Conservation (phyloP, 2,113 vertebrate genomes). For the Bungarus multicinctus region DNA sequence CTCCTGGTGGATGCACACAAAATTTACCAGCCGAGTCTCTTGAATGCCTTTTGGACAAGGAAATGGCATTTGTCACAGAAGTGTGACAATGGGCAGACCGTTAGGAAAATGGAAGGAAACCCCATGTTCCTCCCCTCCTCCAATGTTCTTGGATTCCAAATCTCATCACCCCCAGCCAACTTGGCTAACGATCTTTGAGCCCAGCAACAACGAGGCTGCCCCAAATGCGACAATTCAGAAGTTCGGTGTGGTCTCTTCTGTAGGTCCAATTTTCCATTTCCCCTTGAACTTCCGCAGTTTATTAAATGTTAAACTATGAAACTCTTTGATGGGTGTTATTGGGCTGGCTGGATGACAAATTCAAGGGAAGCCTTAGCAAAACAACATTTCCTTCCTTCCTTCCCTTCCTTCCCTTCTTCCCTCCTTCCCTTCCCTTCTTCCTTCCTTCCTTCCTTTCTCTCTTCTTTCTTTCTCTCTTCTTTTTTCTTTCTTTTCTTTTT, state of each 20-base stretch:
- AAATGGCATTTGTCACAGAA: neutral
- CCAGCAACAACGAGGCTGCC: neutral
- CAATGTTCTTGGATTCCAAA: neutral
- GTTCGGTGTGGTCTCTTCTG: neutral
- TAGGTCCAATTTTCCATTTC: neutral
- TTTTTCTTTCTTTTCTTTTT: accelerated
- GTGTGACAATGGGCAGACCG: neutral
- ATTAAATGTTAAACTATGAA: neutral
- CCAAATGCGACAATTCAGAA: neutral
- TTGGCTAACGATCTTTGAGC: neutral
- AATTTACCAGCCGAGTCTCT: neutral
- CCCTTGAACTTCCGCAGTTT: neutral
- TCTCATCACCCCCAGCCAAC: neutral
- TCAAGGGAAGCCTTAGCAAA: neutral
- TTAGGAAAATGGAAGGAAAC: neutral
- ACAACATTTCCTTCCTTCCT: no score
- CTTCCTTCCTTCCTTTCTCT: no score
- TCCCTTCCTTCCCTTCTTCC: no score
- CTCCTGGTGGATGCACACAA: neutral
- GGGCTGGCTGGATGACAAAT: neutral
- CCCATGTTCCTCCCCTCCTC: neutral
- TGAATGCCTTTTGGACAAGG: neutral
- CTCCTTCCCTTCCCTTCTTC: no score
- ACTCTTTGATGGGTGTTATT: neutral
- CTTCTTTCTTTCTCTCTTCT: no score